Conservation (phyloP, 2,888 invertebrate species). For the Quadroppia sp. region DNA sequence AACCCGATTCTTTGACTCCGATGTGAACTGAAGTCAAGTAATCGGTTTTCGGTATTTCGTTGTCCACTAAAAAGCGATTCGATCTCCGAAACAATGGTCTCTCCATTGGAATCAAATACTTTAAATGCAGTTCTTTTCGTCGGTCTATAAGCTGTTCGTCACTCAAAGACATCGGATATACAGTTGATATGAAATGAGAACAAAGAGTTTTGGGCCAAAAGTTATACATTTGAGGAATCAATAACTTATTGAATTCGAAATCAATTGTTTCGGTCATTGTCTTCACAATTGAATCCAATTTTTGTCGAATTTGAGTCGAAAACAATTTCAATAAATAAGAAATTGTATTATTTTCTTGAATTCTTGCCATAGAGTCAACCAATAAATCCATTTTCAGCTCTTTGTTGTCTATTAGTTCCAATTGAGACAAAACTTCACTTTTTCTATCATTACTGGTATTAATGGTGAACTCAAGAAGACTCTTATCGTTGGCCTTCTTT, state of each 20-base stretch:
- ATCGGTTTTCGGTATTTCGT: not conserved
- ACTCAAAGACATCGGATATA: slow-evolving; percentile 28
- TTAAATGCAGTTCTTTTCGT: slow-evolving; percentile 21
- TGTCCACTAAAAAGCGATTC: slow-evolving; percentile 23
- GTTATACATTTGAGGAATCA: slow-evolving; percentile 32
- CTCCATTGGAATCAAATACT: slow-evolving; percentile 38
- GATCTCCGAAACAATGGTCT: slow-evolving; percentile 39
- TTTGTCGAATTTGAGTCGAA: not conserved
- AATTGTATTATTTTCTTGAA: slow-evolving; percentile 17
- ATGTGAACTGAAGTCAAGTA: slow-evolving; percentile 38
- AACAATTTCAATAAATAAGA: slow-evolving; percentile 31
- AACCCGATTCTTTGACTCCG: slow-evolving; percentile 2
- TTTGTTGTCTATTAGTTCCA: slow-evolving; percentile 25
- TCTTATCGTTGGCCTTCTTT: slow-evolving; percentile 14
- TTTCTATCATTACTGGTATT: not conserved
- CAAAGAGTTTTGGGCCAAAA: slow-evolving; percentile 29
- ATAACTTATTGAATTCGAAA: not conserved
- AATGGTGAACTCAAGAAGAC: slow-evolving; percentile 5
- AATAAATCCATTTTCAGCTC: not conserved
- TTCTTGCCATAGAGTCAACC: not conserved
- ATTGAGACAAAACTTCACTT: not conserved
- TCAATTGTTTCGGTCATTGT: not conserved
- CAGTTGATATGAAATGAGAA: slow-evolving; percentile 20
- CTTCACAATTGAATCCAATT: not conserved
- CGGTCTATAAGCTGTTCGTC: slow-evolving; percentile 8